These are phyloP conservation scores for Tetragnatha montana DNA, from an alignment of 2,888 invertebrate species.

Conservation along the genomic window DNA sequence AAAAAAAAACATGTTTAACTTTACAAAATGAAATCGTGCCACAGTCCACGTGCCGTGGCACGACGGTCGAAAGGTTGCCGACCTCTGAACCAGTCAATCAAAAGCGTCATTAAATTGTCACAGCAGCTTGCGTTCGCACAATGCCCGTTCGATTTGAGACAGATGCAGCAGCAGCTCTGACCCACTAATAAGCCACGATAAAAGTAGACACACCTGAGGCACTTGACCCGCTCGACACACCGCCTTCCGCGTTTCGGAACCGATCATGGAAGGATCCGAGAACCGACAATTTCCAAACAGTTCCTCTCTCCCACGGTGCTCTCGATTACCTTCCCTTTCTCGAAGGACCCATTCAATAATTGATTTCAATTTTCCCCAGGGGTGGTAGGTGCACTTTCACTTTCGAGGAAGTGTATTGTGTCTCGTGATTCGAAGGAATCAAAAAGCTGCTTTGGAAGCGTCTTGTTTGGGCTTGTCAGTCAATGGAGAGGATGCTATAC, in stretches of 20 bases:
- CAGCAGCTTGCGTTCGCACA: not conserved
- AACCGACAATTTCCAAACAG: conserved; percentile 3
- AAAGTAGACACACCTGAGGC: conserved; percentile 34
- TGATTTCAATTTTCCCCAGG: conserved; percentile 15
- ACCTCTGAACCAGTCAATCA: no score
- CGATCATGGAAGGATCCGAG: not conserved
- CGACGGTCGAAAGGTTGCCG: no score
- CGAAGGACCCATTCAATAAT: not conserved
- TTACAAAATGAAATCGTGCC: no score
- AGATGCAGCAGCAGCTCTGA: not conserved
- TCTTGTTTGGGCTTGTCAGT: no score
- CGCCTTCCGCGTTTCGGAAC: conserved; percentile 28
- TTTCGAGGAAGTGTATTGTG: not conserved
- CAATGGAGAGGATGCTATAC: no score
- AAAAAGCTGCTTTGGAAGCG: no score
- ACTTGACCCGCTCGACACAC: conserved; percentile 15
- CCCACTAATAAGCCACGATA: conserved; percentile 36
- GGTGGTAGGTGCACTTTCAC: conserved; percentile 4
- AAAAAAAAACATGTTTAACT: no score
- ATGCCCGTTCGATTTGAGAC: not conserved
- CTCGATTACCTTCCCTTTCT: not conserved
- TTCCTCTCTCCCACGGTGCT: conserved; percentile 17
- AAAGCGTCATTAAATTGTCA: no score
- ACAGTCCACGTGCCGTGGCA: no score
- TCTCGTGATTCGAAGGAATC: not conserved